A percentile compares a stretch with the other conserved stretches of the same genome.
Conservation (phyloP, 2,797 vertebrate species). For the Pseudochromis fuscus region DNA sequence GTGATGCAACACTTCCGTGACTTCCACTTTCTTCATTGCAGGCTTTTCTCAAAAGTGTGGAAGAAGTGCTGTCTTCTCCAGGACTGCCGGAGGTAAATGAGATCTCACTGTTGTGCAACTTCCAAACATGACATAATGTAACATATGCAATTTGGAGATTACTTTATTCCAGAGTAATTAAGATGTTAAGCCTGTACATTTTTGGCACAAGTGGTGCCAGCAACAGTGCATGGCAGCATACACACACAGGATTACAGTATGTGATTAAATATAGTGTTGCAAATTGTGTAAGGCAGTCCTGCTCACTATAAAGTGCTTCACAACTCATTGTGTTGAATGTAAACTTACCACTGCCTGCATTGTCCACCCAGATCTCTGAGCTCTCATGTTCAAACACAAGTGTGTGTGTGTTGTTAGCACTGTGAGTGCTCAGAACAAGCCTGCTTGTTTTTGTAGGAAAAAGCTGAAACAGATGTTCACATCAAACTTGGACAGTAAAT, state of each 20-base stretch:
- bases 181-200: conserved; percentile 40
- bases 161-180: conserved; percentile 37
- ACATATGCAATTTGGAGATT: conserved; percentile 53
- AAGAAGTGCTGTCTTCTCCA: conserved; percentile 87
- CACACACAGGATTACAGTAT: conserved; percentile 15
- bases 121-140: conserved; percentile 59
- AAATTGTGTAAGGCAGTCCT: conserved; percentile 4
- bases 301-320: conserved; percentile 1
- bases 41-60: conserved; percentile 91
- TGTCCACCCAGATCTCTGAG: conserved; percentile 30
- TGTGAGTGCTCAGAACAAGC: conserved; percentile 53
- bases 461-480: conserved; percentile 81
- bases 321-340: conserved; percentile 28
- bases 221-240: conserved; percentile 29
- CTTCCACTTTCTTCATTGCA: conserved; percentile 73
- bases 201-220: conserved; percentile 24
- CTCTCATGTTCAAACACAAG: conserved; percentile 51
- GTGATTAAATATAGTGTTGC: background rate
- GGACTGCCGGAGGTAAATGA: conserved; percentile 79
- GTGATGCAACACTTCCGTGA: conserved; percentile 67
- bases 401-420: conserved; percentile 65
- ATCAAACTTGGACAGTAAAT: conserved; percentile 57
- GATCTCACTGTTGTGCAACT: conserved; percentile 59
- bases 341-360: conserved; percentile 34
- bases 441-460: conserved; percentile 66